A percentile compares a stretch with the other conserved stretches of the same genome.
Evolutionary conservation across 1,140 invertebrate genomes (phyloP).

Genomic region (Meloidogyne exigua): DNA sequence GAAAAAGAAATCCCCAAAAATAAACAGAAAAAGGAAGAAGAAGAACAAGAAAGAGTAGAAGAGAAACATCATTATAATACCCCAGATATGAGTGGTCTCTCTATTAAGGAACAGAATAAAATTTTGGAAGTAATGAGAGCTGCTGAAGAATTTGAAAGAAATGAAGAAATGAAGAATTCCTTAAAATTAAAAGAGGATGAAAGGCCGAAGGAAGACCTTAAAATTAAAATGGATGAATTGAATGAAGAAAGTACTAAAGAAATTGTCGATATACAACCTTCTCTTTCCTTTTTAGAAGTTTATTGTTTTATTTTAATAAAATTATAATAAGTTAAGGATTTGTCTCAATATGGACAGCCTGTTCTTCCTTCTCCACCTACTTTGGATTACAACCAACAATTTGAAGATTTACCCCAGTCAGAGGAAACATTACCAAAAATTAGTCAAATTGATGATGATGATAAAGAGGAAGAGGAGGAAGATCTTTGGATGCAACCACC

Average conservation of each 20-base stretch:
- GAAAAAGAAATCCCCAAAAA: background rate
- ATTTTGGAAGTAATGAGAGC: constrained; percentile 55
- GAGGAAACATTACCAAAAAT: background rate
- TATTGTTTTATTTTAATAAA: background rate
- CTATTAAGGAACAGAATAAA: constrained; percentile 51
- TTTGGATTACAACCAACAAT: background rate
- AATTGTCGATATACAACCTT: background rate
- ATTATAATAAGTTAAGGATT: background rate
- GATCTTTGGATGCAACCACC: constrained; percentile 52
- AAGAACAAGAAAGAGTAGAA: background rate
- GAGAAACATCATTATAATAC: background rate
- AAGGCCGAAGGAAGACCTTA: background rate
- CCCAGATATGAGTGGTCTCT: constrained; percentile 35
- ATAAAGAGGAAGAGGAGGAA: constrained; percentile 18
- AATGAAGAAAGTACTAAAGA: background rate
- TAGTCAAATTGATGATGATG: constrained; percentile 14
- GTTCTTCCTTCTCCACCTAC: background rate
- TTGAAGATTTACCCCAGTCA: background rate
- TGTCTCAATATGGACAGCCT: constrained; percentile 24
- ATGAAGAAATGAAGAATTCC: background rate
- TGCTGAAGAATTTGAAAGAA: constrained; percentile 52
- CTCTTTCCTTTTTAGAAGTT: background rate
- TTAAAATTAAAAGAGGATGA: background rate
- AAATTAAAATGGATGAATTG: background rate
- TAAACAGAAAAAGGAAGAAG: background rate